Evolutionary conservation across 1,140 invertebrate species (phyloP), one percentile per base, ranked within the genome.

Genomic region (Leptinotarsa lineolata): DNA sequence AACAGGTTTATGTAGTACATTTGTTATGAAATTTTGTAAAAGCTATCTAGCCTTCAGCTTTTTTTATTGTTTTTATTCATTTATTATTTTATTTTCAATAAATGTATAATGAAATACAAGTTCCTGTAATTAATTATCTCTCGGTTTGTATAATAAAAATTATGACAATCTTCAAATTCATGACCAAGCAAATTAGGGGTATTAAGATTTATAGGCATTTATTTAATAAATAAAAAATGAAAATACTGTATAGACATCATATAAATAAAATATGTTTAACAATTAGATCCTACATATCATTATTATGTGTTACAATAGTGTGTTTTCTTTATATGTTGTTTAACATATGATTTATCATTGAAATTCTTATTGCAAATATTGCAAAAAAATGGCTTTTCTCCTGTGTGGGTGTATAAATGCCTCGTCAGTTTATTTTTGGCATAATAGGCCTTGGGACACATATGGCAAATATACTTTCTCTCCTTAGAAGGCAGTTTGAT

Each of bases 321-420:
- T 5, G 74, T 73, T 48, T 76, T 79, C 44, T 73, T 75, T 48
- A 79, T 68, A 67, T 81, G 80, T 58, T 80, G 78, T 65, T 79
- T 80, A 4, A 81, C 72, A 58, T 81, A 81, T 3, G 79, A 80
- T 59, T 79, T 81, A 70, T 80, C 79, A 48, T 74, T 79, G 59
- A 82, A 89, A 82, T 83, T 86, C 77, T 91, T 88, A 54, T 85
- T 81, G 77, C 91, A 92, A 70, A 89, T 85, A 67, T 85, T 84
- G 79, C 91, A 92, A 74, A 86, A 86, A 79, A 89, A 91, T 0
- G 91, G 91, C 78, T 90, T 90, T 76, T 92, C 91, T 0, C 91
- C 91, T 3, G 91, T 91, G 83, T 93, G 92, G 18, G 88, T 88
- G 63, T 90, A 86, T 54, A 88, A 85, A 82, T 93, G 92, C 3